phyloP scores from a whole-genome alignment of 2,888 invertebrate species.

The Caenorhabditis sp. region DNA sequence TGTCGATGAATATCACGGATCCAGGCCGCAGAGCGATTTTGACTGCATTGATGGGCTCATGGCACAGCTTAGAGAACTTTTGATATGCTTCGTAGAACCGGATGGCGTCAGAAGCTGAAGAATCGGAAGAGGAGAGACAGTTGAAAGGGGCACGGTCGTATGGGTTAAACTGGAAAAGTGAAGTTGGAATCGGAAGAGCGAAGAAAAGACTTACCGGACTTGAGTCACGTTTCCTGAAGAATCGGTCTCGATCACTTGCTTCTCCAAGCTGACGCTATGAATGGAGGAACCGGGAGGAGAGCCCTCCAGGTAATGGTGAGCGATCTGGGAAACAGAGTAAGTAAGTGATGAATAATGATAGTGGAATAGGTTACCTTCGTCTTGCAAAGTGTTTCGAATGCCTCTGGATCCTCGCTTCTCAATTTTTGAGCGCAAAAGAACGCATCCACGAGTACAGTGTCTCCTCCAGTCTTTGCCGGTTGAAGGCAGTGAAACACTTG shows the following conservation, averaged over 20 bases:
- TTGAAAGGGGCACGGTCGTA: constrained; percentile 84
- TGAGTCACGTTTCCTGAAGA: constrained; percentile 56
- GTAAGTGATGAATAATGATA: background rate
- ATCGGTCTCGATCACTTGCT: constrained; percentile 62
- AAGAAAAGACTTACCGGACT: constrained; percentile 77
- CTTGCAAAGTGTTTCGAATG: constrained; percentile 82
- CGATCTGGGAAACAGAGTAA: constrained; percentile 23
- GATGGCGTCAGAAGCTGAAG: constrained; percentile 52
- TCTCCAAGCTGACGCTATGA: constrained; percentile 39
- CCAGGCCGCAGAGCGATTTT: constrained; percentile 83
- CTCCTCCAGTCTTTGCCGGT: constrained; percentile 84
- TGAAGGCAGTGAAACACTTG: constrained; percentile 83
- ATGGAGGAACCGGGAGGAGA: constrained; percentile 41
- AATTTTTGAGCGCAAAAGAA: constrained; percentile 83
- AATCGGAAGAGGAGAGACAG: constrained; percentile 41
- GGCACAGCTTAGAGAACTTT: constrained; percentile 68
- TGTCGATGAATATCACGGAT: constrained; percentile 86
- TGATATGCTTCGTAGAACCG: constrained; percentile 75
- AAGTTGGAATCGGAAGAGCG: constrained; percentile 54
- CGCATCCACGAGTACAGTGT: constrained; percentile 86
- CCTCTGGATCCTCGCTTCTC: constrained; percentile 81
- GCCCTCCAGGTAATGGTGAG: constrained; percentile 72
- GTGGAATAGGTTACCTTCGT: constrained; percentile 40
- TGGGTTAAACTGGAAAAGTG: too few species aligned
- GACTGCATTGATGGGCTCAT: constrained; percentile 59